Base-by-base conservation (phyloP, 2,113 vertebrate genomes). In the Bagarius yarrelli region DNA sequence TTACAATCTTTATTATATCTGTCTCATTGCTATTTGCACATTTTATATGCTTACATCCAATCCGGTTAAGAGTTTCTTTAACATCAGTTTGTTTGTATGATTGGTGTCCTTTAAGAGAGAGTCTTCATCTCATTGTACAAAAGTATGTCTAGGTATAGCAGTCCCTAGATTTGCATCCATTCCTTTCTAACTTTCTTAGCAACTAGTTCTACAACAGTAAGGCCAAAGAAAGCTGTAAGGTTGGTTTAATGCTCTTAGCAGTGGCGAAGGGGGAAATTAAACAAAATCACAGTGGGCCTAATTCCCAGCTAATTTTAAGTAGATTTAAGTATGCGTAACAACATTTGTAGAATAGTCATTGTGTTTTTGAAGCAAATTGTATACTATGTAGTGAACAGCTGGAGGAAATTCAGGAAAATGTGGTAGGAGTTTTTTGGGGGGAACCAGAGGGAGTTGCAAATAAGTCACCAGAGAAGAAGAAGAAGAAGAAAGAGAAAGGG, bases 131-230 rank as follows among this genome's bases (percentile, higher is more conserved):
- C n/a, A n/a, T n/a, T n/a, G n/a, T n/a, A n/a, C n/a, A n/a, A n/a
- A n/a, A n/a, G 27, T 32, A 63, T 21, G n/a, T 34, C 61, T 64
- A 23, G 34, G 34, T 3, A 16, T 66, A 3, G 3, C 18, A 19
- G 18, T 36, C 2, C 16, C 4, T 66, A 66, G 34, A n/a, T 67
- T 40, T 63, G 73, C 47, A 79, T 86, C 74, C 66, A 67, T 76
- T 70, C 70, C 71, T 66, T 60, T 47, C 18, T 72, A 67, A 79
- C 81, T 63, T 78, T 87, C 84, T 87, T 85, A 88, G 85, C 57
- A 84, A 69, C 59, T 83, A 36, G 75, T 60, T 76, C 69, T 30
- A 76, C 57, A 75, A 80, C 59, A 40, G 34, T 40, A 19, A 32
- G 72, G 73, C 64, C 1, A 53, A 23, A 66, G 13, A 67, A 80